Conservation (phyloP, 2,113 vertebrate species). For the Alethe castanea region DNA sequence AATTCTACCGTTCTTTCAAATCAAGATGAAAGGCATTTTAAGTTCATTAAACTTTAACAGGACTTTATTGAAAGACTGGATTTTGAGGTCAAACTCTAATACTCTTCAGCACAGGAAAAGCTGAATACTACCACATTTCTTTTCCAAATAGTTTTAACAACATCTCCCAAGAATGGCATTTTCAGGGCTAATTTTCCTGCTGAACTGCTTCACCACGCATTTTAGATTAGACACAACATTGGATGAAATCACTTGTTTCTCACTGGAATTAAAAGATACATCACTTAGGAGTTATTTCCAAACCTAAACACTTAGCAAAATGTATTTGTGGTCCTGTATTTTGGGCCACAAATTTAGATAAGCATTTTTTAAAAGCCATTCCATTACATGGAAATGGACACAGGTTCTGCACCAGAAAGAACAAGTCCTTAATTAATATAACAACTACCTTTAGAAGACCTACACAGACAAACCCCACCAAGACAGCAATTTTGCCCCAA, state of each 20-base stretch:
- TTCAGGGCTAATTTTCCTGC: not conserved
- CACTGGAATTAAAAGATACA: not conserved
- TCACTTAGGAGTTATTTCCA: not conserved
- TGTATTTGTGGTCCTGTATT: not conserved
- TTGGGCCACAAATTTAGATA: not conserved
- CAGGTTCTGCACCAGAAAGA: not conserved
- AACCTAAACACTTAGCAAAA: not conserved
- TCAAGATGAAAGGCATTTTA: not conserved
- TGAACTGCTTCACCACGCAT: not conserved
- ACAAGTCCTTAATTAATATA: not conserved
- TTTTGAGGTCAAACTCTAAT: slow-evolving; percentile 11
- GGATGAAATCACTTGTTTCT: not conserved
- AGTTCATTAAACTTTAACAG: not conserved
- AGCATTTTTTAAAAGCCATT: not conserved
- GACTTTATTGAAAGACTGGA: not conserved
- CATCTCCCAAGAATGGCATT: not conserved
- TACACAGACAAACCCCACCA: not conserved
- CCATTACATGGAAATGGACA: not conserved
- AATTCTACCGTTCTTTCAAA: not conserved
- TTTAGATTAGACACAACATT: not conserved
- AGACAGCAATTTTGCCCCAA: not conserved
- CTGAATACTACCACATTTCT: not conserved
- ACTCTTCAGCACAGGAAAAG: not conserved
- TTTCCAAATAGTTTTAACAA: not conserved
- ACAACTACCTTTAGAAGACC: not conserved